Evolutionary conservation across 2,888 invertebrate genomes (phyloP).

Genomic region (Scaptomyza caliginosa): DNA sequence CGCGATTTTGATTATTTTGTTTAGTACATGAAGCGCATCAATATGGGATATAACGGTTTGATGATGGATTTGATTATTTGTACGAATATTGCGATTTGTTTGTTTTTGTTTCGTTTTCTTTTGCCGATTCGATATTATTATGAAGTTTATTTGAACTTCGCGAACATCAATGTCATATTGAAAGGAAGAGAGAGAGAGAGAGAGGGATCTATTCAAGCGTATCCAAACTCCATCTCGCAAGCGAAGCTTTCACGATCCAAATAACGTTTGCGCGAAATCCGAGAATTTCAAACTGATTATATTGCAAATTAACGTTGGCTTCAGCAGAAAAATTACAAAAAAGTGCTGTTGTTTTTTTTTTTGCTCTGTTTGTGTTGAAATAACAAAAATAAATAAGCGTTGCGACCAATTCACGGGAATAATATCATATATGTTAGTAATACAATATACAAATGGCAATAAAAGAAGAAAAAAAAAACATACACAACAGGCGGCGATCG

Average conservation of each 20-base stretch:
- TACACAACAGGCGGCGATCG: slow-evolving; percentile 35
- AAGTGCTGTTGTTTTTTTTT: slow-evolving; percentile 36
- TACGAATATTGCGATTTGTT: slow-evolving; percentile 30
- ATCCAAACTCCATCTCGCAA: slow-evolving; percentile 35
- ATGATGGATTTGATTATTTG: slow-evolving; percentile 28
- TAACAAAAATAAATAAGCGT: slow-evolving; percentile 41
- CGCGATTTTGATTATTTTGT: slow-evolving; percentile 60
- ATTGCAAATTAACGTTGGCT: slow-evolving; percentile 38
- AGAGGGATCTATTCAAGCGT: slow-evolving; percentile 24
- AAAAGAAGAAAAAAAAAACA: too few species aligned
- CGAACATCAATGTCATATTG: background rate
- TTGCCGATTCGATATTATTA: background rate
- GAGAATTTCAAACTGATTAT: slow-evolving; percentile 29
- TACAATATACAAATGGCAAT: slow-evolving; percentile 43
- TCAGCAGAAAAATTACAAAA: slow-evolving; percentile 29
- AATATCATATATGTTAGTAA: slow-evolving; percentile 45
- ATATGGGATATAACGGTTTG: slow-evolving; percentile 25
- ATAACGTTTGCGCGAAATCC: slow-evolving; percentile 25
- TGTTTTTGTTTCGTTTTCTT: slow-evolving; percentile 8
- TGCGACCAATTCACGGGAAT: slow-evolving; percentile 52
- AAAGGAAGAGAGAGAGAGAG: background rate
- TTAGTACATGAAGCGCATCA: slow-evolving; percentile 54
- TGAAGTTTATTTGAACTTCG: slow-evolving; percentile 13
- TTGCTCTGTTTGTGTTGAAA: slow-evolving; percentile 12
- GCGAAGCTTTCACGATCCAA: slow-evolving; percentile 27